Percentiles rank a stretch among this genome's conserved stretches.
Conservation (phyloP, 2,888 invertebrate species). For the Patella pellucida region DNA sequence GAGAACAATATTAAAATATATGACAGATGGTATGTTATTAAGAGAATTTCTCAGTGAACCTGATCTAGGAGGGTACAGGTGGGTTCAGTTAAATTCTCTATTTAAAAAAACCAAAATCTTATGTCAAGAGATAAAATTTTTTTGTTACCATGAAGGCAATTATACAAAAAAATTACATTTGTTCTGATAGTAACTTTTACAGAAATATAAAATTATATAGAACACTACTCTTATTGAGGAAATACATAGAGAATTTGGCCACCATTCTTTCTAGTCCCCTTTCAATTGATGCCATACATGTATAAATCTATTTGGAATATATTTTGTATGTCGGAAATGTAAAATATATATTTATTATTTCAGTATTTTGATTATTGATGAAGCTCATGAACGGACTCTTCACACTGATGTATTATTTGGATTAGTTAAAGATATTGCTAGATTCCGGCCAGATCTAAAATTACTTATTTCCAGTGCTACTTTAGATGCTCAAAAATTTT, state of each 20-base stretch:
- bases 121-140: too few relatives aligned
- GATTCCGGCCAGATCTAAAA: conserved; percentile 92
- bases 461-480: conserved; percentile 98
- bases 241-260: too few relatives aligned
- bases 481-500: conserved; percentile 97
- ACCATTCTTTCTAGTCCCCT: too few relatives aligned
- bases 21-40: conserved; percentile 99
- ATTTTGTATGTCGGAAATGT: too few relatives aligned
- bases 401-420: conserved; percentile 99
- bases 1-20: conserved; percentile 95
- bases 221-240: too few relatives aligned
- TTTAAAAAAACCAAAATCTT: too few relatives aligned
- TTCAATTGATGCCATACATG: too few relatives aligned
- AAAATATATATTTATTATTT: conserved; percentile 21
- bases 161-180: too few relatives aligned
- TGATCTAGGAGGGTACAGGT: conserved; percentile 90
- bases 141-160: too few relatives aligned
- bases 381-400: conserved; percentile 97
- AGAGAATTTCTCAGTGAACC: conserved; percentile 98
- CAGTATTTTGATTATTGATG: conserved; percentile 99
- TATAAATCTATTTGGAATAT: too few relatives aligned
- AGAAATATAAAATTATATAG: too few relatives aligned
- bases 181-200: too few relatives aligned
- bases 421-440: conserved; percentile 90
- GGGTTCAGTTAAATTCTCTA: conserved; percentile 26